Base-by-base conservation (phyloP, 2,888 invertebrate genomes). In the Margaritifera margaritifera region DNA sequence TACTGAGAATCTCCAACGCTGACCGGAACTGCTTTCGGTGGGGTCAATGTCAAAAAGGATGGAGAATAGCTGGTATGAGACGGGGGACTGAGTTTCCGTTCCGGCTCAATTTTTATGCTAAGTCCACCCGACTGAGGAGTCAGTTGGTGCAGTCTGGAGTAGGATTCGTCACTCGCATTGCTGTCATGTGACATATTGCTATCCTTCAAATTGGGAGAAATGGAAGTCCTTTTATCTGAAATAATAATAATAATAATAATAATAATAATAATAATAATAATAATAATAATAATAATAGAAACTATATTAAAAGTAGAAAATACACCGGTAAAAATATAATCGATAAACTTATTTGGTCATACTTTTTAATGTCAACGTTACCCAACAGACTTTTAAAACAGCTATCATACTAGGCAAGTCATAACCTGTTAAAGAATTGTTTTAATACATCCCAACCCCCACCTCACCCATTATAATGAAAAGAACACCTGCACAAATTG, bases 1-100 rank as follows among this genome's bases (percentile, higher is more conserved):
- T 75, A 68, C 27, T 75, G 72, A 61, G 69, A 77, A 61, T 77
- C 74, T 64, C 72, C 72, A 2, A 72, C 77, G 51, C 71, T 77
- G 58, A 72, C 68, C 53, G 74, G 55, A 24, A 75, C 27, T 15
- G 62, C 53, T 66, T 74, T 77, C 4, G 77, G 74, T 27, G 77
- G 74, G 31, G 77, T 74, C 22, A 77, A 63, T 18, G 72, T 77
- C 31, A 74, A 65, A 69, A 72, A 77, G 5, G 77, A 74, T 18
- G 77, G 72, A 18, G 74, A 54, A 31, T 61, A 66, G 24, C 55
- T 63, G 24, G 24, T 24, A 24, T 66, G 72, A 42, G 68, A 24
- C 15, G 42, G 42, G 15, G 42, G 42, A 42, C 42, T 42, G 42
- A 42, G 42, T 15, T 42, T 42, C 15, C 42, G 42, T 19, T 74